Base-by-base conservation (phyloP, 2,888 invertebrate genomes). In the Phortica okadai region DNA sequence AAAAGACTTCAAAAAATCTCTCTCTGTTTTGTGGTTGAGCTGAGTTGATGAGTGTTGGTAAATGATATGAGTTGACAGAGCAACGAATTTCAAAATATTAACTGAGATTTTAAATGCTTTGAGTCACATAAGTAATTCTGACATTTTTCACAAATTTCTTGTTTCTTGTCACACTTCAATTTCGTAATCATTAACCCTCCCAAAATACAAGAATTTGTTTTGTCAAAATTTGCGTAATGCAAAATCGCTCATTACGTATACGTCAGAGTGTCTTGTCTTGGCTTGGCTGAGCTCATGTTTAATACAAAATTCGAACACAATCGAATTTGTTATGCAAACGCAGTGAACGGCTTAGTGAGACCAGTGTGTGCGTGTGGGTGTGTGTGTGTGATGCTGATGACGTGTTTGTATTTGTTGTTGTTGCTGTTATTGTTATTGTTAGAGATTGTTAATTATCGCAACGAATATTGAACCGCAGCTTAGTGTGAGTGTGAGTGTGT, bases 221-320 rank as follows among this genome's bases (percentile, higher is more conserved):
- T 5, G 33, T 33, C 33, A 33, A 33, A 33, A 14, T 56, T 56
- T 16, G 16, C 56, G 16, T 25, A 25, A 62, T 62, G 25, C 62
- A 21, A 25, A 16, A 62, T 6, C 16, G 16, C 25, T 21, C 62
- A 21, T 62, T 16, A 7, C 62, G 62, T 62, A 62, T 62, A 16
- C 62, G 62, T 62, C 16, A 25, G 16, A 62, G 16, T n/a, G 56
- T 56, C 56, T n/a, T 62, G 41, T 10, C 33, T 41, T 42, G 41
- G 10, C 11, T 66, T 6, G 41, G 33, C 11, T 14, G 11, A 21
- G 33, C 66, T 66, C 66, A 66, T 66, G 42, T 41, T 42, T 42
- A 66, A 85, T 85, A 85, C 83, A 82, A 85, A 85, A 85, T 85
- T 85, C 10, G 86, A 86, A 85, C 85, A 86, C 84, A 85, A 85